Percentiles rank a stretch among this genome's conserved stretches.
These are phyloP conservation scores for Brienomyrus longianalis DNA, from an alignment of 2,113 vertebrate genomes.

Conservation along the genomic window DNA sequence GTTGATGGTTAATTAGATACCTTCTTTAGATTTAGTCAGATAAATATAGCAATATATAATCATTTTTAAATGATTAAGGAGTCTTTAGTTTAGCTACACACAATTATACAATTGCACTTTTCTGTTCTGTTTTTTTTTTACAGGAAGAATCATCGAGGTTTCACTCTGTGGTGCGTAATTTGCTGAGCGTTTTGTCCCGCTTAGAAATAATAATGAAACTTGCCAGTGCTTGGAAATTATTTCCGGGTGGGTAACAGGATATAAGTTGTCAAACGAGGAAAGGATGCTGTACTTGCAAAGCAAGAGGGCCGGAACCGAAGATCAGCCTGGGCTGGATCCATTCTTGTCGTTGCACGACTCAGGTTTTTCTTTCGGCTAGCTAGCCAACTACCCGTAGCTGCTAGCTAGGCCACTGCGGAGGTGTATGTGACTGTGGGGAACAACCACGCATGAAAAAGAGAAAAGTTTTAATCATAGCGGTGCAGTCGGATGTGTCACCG, in stretches of 20 bases:
- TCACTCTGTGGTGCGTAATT: conserved; percentile 28
- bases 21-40: not conserved
- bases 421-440: not conserved
- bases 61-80: not conserved
- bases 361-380: not conserved
- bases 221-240: conserved; percentile 9
- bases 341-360: not conserved
- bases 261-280: conserved; percentile 13
- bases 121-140: conserved; percentile 26
- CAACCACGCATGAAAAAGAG: not conserved
- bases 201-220: conserved; percentile 16
- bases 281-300: conserved; percentile 14
- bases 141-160: conserved; percentile 28
- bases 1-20: not conserved
- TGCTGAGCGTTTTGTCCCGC: conserved; percentile 18
- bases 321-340: not conserved
- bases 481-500: not conserved
- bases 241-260: conserved; percentile 22
- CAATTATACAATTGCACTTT: conserved; percentile 13
- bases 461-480: not conserved
- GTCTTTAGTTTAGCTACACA: conserved; percentile 1
- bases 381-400: not conserved
- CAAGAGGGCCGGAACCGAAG: conserved; percentile 12
- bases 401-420: conserved; percentile 3
- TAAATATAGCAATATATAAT: not conserved